These are phyloP conservation scores for Bradypodion ventrale DNA, from an alignment of 2,797 vertebrate species.

Conservation along the genomic window DNA sequence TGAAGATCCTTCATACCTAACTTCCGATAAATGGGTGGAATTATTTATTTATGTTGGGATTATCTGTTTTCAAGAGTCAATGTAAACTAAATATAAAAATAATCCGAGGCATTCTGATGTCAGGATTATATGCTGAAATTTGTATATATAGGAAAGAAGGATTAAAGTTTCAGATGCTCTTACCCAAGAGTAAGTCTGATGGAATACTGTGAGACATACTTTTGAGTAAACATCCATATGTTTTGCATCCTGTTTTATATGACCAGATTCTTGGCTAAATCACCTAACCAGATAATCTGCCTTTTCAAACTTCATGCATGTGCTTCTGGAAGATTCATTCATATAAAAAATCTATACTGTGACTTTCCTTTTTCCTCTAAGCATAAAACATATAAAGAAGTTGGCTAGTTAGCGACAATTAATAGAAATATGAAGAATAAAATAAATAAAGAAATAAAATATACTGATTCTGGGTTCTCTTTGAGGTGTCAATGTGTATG, in stretches of 20 bases:
- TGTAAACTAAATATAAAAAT: neutral
- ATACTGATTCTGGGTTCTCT: constrained; percentile 71
- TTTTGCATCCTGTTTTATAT: neutral
- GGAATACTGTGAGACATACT: neutral
- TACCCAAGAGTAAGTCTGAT: neutral
- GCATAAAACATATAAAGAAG: constrained; percentile 50
- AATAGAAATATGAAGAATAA: too few species aligned
- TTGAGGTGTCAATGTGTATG: constrained; percentile 71
- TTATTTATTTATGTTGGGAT: neutral
- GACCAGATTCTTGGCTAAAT: neutral
- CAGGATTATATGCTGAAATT: too few species aligned
- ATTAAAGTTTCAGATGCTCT: neutral
- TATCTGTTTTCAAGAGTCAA: neutral
- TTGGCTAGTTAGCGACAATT: constrained; percentile 59
- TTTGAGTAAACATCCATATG: neutral
- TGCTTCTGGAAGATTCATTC: neutral
- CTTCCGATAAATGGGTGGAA: neutral
- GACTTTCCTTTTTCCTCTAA: neutral
- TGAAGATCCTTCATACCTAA: too few species aligned
- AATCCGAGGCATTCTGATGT: neutral
- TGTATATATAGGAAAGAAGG: neutral
- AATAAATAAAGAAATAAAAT: too few species aligned
- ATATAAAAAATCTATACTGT: neutral
- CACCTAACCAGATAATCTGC: neutral
- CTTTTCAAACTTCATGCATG: neutral